Conservation (phyloP, 2,113 vertebrate species). For the Pristiophorus japonicus region DNA sequence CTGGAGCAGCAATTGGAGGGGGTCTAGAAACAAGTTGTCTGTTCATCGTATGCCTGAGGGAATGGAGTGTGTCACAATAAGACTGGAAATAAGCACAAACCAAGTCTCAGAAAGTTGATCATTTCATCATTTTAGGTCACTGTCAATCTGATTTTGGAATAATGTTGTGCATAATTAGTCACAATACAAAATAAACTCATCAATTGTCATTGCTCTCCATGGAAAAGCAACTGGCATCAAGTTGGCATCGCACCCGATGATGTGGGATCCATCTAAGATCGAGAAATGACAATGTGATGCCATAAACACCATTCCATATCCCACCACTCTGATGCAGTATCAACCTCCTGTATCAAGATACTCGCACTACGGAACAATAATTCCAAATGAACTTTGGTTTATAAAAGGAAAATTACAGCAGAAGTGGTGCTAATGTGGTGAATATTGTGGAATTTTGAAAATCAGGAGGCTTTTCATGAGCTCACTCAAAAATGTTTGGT, state of each 20-base stretch:
- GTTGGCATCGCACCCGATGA: not conserved
- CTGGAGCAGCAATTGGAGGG: not conserved
- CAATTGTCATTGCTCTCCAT: not conserved
- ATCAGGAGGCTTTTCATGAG: not conserved
- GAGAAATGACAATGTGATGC: not conserved
- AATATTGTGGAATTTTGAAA: not conserved
- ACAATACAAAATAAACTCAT: not conserved
- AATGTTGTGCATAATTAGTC: not conserved
- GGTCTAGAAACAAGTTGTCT: not conserved
- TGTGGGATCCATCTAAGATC: not conserved
- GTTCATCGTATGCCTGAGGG: not conserved
- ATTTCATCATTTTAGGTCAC: not conserved
- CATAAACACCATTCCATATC: not conserved
- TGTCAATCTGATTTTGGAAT: not conserved
- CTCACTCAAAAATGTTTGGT: not conserved
- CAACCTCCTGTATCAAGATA: not conserved
- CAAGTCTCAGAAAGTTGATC: not conserved
- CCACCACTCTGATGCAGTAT: not conserved
- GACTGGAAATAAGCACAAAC: not conserved
- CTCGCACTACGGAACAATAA: not conserved
- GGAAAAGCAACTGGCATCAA: not conserved
- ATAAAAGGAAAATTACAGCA: not conserved
- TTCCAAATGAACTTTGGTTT: not conserved
- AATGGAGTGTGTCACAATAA: not conserved
- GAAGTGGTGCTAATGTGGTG: not conserved